A percentile compares a stretch with the other conserved stretches of the same genome.
Evolutionary conservation across 2,888 invertebrate species (phyloP).

Genomic region (Acronicta alni): DNA sequence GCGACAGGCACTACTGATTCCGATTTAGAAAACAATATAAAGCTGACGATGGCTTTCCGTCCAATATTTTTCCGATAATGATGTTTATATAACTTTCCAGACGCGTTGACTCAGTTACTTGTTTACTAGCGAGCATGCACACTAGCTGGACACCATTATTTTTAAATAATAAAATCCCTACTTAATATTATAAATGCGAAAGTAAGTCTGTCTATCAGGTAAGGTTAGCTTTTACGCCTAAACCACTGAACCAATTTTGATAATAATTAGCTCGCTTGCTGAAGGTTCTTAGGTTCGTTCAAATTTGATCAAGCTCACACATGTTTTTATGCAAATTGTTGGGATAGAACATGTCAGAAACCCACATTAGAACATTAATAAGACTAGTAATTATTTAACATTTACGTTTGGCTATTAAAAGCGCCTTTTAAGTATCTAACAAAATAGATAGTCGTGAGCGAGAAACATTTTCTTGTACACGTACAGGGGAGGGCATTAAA

Average conservation of each 20-base stretch:
- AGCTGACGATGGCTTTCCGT: constrained; percentile 77
- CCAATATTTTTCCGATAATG: constrained; percentile 80
- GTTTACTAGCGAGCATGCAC: constrained; percentile 41
- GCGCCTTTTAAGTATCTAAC: constrained; percentile 31
- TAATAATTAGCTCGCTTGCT: too few relatives aligned
- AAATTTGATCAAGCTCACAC: too few relatives aligned
- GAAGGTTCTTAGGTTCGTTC: too few relatives aligned
- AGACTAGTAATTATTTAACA: constrained; percentile 25
- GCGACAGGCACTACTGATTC: constrained; percentile 79
- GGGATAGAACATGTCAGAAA: background rate
- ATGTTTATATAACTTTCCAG: constrained; percentile 74
- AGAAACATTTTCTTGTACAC: constrained; percentile 56
- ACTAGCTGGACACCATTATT: background rate
- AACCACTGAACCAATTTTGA: too few relatives aligned
- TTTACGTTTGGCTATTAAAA: constrained; percentile 25
- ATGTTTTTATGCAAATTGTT: too few relatives aligned
- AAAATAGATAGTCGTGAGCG: constrained; percentile 29
- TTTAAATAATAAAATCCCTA: too few relatives aligned
- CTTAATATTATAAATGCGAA: too few relatives aligned
- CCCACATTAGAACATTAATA: background rate
- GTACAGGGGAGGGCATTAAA: constrained; percentile 61
- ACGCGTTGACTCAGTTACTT: constrained; percentile 61
- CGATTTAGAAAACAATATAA: constrained; percentile 84
- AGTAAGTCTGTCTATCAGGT: too few relatives aligned
- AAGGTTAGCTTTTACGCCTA: too few relatives aligned